phyloP scores from a whole-genome alignment of 2,797 vertebrate genomes.

The Karalla daura region DNA sequence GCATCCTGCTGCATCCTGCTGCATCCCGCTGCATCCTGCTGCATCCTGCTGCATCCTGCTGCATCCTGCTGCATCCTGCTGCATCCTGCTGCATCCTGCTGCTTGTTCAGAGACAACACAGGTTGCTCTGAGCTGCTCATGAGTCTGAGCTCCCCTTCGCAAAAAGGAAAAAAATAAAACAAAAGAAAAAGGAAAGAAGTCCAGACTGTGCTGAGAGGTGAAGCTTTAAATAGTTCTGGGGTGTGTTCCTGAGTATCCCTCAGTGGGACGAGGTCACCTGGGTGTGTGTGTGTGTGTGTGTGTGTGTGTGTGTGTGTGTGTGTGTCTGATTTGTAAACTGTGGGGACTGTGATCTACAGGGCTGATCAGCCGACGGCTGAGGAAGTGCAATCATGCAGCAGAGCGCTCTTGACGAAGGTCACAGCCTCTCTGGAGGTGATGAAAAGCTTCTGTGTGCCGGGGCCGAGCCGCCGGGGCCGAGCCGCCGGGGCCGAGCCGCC shows the following conservation, averaged over 20 bases:
- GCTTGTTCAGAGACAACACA: constrained; percentile 59
- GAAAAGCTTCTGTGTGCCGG: constrained; percentile 58
- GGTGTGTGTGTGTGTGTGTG: too few relatives aligned
- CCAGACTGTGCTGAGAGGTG: constrained; percentile 32
- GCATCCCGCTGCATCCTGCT: too few relatives aligned
- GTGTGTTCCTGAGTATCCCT: constrained; percentile 11
- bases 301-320: too few relatives aligned
- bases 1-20: too few relatives aligned
- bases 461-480: too few relatives aligned
- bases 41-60: too few relatives aligned
- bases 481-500: not conserved
- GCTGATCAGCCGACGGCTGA: constrained; percentile 51
- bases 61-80: too few relatives aligned
- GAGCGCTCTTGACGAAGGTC: constrained; percentile 74
- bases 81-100: too few relatives aligned
- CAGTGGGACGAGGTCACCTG: constrained; percentile 48
- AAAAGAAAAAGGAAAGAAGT: constrained; percentile 9
- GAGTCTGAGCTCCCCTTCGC: constrained; percentile 22
- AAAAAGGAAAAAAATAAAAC: constrained; percentile 17
- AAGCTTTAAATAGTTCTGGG: constrained; percentile 19
- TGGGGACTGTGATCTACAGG: constrained; percentile 66
- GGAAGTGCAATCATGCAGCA: constrained; percentile 59
- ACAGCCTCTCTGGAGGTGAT: constrained; percentile 64
- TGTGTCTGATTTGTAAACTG: constrained; percentile 71
- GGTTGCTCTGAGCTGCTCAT: constrained; percentile 46